Base-by-base conservation (phyloP, 2,888 invertebrate genomes). In the Kryphioiulus occultus region DNA sequence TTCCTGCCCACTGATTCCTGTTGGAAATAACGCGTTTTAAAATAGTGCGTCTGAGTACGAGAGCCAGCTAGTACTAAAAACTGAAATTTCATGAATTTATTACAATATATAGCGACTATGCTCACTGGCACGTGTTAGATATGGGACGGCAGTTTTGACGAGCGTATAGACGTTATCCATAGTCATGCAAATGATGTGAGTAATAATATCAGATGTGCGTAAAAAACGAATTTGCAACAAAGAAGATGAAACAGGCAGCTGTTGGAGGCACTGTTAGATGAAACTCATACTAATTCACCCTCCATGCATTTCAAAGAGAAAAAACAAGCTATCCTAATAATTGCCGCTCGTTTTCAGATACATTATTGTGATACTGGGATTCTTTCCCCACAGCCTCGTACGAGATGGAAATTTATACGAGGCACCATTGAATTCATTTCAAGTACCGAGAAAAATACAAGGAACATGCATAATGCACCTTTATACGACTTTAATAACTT, bases 161-260 rank as follows among this genome's bases (percentile, higher is more conserved):
- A 22, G 59, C 59, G 59, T 22, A 68, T 22, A 68, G 59, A 22
- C 59, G 22, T 68, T 68, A 68, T 68, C 59, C 59, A 68, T 68
- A 68, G 59, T 22, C 59, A 68, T 68, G 59, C 59, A 68, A 68
- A 68, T 68, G 59, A 68, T 68, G 59, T 22, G 59, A 68, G 22
- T 68, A 68, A 68, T 68, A 68, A 68, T 68, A 68, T 68, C 59
- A 68, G 59, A 68, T 22, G 59, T 22, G 22, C 9, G 22, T 68
- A 68, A 68, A 68, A 68, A 68, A 22, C 59, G 59, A 68, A 68
- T 68, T 68, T 68, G 59, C 59, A 68, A 68, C 59, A 68, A 68
- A 22, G 59, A 68, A 68, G 59, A 68, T 68, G 59, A 68, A 68
- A 68, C 59, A 22, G 22, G 22, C 59, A 22, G 59, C 26, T 68